Percentiles rank a stretch among this genome's conserved stretches.
Evolutionary conservation across 2,797 vertebrate species (phyloP).

Genomic region (Peromyscus eremicus): DNA sequence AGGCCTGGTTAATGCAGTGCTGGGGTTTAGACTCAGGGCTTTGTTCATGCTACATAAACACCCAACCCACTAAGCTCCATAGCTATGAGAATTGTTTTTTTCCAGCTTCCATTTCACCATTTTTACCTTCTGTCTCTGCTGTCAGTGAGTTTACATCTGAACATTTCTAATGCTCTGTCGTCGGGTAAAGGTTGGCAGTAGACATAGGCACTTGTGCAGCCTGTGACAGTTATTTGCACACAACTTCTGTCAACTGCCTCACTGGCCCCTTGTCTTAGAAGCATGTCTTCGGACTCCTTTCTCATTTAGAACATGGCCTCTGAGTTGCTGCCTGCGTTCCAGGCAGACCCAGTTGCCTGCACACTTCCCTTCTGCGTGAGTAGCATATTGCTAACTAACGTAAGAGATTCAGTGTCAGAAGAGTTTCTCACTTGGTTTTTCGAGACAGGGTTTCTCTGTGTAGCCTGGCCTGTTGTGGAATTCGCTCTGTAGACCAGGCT

Average conservation of each 20-base stretch:
- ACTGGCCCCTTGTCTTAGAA: neutral
- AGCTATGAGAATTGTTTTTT: neutral
- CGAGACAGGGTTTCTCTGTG: neutral
- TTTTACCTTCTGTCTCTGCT: neutral
- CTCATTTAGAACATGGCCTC: neutral
- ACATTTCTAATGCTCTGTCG: neutral
- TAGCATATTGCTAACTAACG: neutral
- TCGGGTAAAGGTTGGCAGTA: neutral
- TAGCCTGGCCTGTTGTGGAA: neutral
- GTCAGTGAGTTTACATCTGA: neutral
- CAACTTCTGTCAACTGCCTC: neutral
- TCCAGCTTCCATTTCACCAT: neutral
- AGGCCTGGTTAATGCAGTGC: neutral
- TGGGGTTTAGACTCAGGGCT: neutral
- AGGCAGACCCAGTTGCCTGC: neutral
- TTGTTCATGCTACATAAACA: neutral
- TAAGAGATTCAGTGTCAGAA: neutral
- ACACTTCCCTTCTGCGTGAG: neutral
- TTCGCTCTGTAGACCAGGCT: neutral
- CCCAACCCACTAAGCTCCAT: neutral
- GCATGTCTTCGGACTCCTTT: neutral
- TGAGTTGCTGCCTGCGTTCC: neutral
- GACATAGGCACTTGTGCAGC: neutral
- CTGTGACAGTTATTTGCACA: neutral
- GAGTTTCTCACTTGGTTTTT: conserved; percentile 38